Evolutionary conservation across 30 jellyfish, hydroid and myxozoan genomes (phyloP).

Genomic region (Aurelia aurita complex sp. Pacific): DNA sequence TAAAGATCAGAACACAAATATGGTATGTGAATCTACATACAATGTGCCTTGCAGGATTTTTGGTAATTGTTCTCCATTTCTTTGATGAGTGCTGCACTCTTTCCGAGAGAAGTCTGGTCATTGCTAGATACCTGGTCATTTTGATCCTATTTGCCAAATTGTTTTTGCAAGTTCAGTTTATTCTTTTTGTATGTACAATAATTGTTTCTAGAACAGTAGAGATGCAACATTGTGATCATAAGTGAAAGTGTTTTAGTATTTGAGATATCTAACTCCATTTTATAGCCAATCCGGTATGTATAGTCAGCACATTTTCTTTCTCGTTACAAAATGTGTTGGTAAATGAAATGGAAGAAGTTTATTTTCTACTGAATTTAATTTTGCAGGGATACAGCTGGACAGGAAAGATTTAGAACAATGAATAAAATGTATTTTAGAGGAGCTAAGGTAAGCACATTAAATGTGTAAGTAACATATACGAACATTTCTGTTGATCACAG

Average conservation of each 20-base stretch:
- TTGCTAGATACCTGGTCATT: too few species aligned
- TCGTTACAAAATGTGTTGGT: not conserved
- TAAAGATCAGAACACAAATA: constrained; percentile 70
- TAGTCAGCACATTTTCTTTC: not conserved
- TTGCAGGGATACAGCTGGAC: constrained; percentile 96
- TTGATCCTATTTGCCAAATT: too few species aligned
- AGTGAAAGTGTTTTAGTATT: too few species aligned
- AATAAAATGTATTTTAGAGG: constrained; percentile 87
- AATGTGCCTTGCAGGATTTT: not conserved
- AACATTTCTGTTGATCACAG: not conserved
- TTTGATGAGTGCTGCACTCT: not conserved
- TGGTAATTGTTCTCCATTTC: not conserved
- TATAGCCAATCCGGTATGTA: too few species aligned
- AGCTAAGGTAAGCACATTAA: constrained; percentile 64
- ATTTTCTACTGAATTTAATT: not conserved
- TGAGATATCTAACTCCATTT: too few species aligned
- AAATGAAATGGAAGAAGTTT: not conserved
- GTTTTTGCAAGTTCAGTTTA: too few species aligned
- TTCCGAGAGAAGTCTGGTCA: not conserved
- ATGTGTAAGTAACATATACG: not conserved
- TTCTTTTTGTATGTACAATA: too few species aligned
- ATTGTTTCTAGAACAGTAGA: too few species aligned
- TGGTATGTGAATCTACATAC: constrained; percentile 47
- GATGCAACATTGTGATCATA: too few species aligned
- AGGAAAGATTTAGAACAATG: constrained; percentile 90